Evolutionary conservation across 2,113 vertebrate species (phyloP).

Genomic region (Silurus glanis): DNA sequence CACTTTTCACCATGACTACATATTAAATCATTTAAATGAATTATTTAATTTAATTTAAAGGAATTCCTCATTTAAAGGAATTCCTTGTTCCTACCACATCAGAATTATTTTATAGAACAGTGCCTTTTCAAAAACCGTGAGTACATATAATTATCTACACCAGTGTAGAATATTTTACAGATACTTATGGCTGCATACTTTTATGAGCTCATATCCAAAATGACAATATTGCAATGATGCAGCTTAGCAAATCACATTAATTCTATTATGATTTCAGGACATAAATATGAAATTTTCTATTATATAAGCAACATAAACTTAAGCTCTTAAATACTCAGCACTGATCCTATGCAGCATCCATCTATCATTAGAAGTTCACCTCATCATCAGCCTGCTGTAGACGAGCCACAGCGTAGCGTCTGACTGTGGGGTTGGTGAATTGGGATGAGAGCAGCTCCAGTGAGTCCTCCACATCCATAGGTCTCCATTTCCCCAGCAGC

Average conservation of each 20-base stretch:
- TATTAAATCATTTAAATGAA: neutral
- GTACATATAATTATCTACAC: neutral
- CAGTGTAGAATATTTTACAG: neutral
- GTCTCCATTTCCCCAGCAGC: constrained; percentile 93
- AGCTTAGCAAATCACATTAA: neutral
- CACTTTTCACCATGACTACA: neutral
- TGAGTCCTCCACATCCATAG: constrained; percentile 98
- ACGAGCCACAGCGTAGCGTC: constrained; percentile 90
- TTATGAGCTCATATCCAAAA: neutral
- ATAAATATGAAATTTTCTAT: neutral
- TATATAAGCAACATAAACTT: neutral
- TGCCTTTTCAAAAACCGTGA: neutral
- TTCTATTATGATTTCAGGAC: neutral
- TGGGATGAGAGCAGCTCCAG: constrained; percentile 93
- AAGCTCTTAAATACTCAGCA: neutral
- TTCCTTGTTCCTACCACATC: neutral
- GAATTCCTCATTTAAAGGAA: neutral
- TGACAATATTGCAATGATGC: neutral
- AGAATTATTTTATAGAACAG: neutral
- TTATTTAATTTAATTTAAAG: too few relatives aligned
- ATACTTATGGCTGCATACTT: neutral
- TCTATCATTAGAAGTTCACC: constrained; percentile 64
- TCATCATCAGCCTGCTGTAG: constrained; percentile 96
- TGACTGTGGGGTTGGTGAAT: constrained; percentile 89
- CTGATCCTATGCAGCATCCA: neutral